Conservation (phyloP, 2,888 invertebrate species). For the Dryadula phaetusa region DNA sequence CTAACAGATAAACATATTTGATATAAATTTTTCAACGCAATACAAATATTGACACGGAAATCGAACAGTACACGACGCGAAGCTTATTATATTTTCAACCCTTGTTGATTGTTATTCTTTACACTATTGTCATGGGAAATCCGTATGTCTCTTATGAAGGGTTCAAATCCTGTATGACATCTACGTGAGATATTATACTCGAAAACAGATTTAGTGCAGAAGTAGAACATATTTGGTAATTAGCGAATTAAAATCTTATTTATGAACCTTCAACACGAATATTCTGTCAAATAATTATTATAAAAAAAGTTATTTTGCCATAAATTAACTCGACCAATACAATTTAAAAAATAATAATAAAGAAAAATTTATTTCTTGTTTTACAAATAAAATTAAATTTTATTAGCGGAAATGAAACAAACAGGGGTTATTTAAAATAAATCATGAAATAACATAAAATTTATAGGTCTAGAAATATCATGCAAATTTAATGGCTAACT, state of each 20-base stretch:
- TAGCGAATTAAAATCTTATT: too few species aligned
- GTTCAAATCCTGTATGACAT: neutral
- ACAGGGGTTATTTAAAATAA: conserved; percentile 44
- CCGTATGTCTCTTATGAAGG: neutral
- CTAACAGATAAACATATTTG: conserved; percentile 4
- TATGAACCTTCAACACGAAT: too few species aligned
- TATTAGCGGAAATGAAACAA: conserved; percentile 33
- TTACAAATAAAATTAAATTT: conserved; percentile 11
- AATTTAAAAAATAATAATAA: neutral
- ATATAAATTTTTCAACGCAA: neutral
- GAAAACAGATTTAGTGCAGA: too few species aligned
- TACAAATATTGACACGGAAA: conserved; percentile 8
- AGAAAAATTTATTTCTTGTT: neutral
- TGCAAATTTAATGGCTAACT: conserved; percentile 54
- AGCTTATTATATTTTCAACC: neutral
- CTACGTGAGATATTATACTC: too few species aligned
- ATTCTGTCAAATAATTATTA: too few species aligned
- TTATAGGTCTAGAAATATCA: conserved; percentile 49
- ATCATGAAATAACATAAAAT: conserved; percentile 48
- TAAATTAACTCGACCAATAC: too few species aligned
- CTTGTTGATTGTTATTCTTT: neutral
- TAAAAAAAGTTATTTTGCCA: too few species aligned
- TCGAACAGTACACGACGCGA: neutral
- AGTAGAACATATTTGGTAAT: too few species aligned
- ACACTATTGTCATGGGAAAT: neutral